phyloP scores from a whole-genome alignment of 2,113 vertebrate genomes.

The Pandion haliaetus region DNA sequence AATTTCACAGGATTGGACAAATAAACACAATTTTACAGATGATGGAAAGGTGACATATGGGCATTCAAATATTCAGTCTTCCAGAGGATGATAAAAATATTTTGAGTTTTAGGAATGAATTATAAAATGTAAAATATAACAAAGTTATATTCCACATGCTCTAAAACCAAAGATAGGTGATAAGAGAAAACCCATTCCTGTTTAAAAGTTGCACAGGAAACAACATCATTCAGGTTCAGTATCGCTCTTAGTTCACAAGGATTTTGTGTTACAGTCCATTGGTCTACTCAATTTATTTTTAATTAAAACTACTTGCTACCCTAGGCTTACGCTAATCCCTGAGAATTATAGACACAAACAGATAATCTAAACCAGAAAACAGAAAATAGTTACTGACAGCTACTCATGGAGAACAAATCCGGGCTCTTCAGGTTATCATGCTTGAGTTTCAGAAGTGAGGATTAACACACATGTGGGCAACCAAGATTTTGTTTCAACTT shows the following conservation, averaged over 20 bases:
- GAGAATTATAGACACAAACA: slow-evolving; percentile 17
- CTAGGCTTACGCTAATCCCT: slow-evolving; percentile 58
- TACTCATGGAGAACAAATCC: neutral
- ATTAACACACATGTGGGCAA: neutral
- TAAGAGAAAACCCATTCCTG: neutral
- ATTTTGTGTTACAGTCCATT: slow-evolving; percentile 16
- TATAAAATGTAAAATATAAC: neutral
- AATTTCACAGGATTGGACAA: neutral
- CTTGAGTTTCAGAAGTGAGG: neutral
- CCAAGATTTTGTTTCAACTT: neutral
- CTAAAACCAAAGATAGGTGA: neutral
- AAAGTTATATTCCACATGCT: neutral
- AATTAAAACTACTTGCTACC: slow-evolving; percentile 63
- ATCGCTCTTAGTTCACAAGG: neutral
- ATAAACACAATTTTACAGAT: neutral
- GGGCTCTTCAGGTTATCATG: neutral
- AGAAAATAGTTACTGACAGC: slow-evolving; percentile 38
- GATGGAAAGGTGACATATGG: neutral
- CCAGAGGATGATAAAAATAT: neutral
- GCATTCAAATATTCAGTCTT: neutral
- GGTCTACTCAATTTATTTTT: slow-evolving; percentile 59
- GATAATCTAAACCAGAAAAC: neutral
- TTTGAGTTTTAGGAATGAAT: neutral
- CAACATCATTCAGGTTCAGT: neutral
- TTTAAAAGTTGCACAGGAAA: neutral